A percentile compares a stretch with the other conserved stretches of the same genome.
These are phyloP conservation scores for Calliphora vicina DNA, from an alignment of 1,140 invertebrate genomes.

Conservation along the genomic window DNA sequence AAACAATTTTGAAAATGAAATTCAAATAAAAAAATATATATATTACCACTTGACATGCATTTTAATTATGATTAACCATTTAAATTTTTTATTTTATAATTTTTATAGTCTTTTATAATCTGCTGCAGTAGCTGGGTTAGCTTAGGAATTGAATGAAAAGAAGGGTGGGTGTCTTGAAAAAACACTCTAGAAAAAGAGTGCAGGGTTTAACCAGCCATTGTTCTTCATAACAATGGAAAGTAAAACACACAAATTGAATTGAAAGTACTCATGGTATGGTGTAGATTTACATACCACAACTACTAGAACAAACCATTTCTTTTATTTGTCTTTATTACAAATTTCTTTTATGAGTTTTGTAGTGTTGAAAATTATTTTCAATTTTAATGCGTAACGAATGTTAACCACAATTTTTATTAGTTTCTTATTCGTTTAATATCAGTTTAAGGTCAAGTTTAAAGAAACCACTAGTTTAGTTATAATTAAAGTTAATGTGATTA, in stretches of 20 bases:
- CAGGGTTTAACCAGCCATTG: too few species aligned
- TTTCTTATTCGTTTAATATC: background rate
- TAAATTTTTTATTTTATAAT: background rate
- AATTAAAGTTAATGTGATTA: conserved; percentile 25
- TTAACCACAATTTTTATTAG: background rate
- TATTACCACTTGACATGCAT: conserved; percentile 20
- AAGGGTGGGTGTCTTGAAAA: background rate
- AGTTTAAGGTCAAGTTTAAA: conserved; percentile 17
- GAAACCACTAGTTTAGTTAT: background rate
- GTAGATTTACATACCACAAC: too few species aligned
- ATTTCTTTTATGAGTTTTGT: conserved; percentile 1
- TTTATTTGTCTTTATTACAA: background rate
- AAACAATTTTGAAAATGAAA: background rate
- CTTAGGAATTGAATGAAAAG: background rate
- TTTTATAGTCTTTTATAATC: background rate
- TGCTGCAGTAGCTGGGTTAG: background rate
- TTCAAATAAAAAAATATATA: background rate
- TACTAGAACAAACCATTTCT: too few species aligned
- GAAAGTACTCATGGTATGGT: too few species aligned
- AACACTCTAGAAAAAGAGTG: background rate
- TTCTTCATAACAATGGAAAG: too few species aligned
- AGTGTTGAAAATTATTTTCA: conserved; percentile 18
- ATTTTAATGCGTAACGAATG: background rate
- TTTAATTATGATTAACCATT: conserved; percentile 23
- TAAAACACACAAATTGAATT: too few species aligned